Evolutionary conservation across 2,888 invertebrate species (phyloP), one percentile per base, ranked within the genome.

Genomic region (Nomada ferruginata): DNA sequence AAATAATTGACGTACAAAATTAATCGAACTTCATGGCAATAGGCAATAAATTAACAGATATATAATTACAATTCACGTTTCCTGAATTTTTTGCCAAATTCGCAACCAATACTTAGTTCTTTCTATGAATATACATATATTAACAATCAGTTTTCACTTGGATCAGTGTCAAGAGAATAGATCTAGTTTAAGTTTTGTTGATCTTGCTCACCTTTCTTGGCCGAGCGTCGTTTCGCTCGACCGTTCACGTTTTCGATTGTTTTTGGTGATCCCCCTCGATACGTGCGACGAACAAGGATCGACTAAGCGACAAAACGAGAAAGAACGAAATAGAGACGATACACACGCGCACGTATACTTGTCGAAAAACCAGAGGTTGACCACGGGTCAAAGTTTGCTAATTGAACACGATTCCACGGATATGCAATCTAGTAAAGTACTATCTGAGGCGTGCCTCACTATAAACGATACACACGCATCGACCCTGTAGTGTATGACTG

Each of bases 171-270:
- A 81, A 66, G 23, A 64, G 11, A 63, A 47, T 26, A 47, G 20
- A 57, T 65, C 26, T 73, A 82, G 53, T 70, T 29, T 13, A 77
- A 47, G 13, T 55, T 52, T 47, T 70, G 9, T 10, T 26, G 18
- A 68, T 60, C n/a, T 85, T 57, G 60, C 79, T 86, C 72, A 87
- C 87, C 87, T 88, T 82, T 79, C 55, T 55, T 75, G 47, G 77
- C 52, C 78, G 81, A 85, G 83, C 76, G 84, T 85, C 63, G 52
- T 57, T 66, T 47, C 73, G 81, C 83, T 85, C 80, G 74, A 87
- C 73, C 36, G 75, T 77, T 85, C 73, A 69, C 64, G 83, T 75
- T 76, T 76, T 69, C 10, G 50, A 68, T 60, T 77, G 55, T 61
- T 63, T 55, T 50, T 11, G 29, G 57, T 9, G 55, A 68, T 23